Evolutionary conservation across 2,797 vertebrate species (phyloP), one percentile per base, ranked within the genome.

Genomic region (Ctenopoma kingsleyae): DNA sequence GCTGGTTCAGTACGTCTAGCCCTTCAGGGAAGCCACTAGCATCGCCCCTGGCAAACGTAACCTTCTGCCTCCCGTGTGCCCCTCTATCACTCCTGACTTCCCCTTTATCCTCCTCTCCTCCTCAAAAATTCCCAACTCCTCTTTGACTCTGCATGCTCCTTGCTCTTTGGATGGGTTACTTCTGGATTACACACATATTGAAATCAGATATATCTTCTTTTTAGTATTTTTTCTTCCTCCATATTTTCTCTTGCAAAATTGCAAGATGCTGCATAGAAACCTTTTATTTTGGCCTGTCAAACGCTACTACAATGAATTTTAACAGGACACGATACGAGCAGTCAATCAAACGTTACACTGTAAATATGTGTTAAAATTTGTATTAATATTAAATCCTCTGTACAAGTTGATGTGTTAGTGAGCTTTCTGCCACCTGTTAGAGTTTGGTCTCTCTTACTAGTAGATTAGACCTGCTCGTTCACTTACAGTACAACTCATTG

Each of bases 41-140:
- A 70, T 86, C 23, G 75, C 87, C 81, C 32, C 74, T 40, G 81
- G 89, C 86, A 79, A 71, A 67, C 60, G 60, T 83, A 85, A 83
- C 82, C 84, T 78, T 65, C 76, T 76, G 65, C 54, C 77, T 85
- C 62, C 41, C 54, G n/a, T 41, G 50, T 23, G 50, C 23, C 46
- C 54, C 65, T 77, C 62, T 58, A 77, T 81, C 74, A 67, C 53
- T 61, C 46, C 61, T 25, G 40, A 35, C 43, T 75, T 23, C 30
- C 6, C 48, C 17, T 51, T 61, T 16, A 30, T 13, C 57, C 25
- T 23, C 25, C 13, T 46, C 40, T 36, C 50, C 27, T 35, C 17
- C 20, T 19, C 36, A 40, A n/a, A 27, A 13, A 44, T 15, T 22
- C 44, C 22, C 27, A 15, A 40, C 52, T 43, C 16, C 20, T 55